phyloP scores from a whole-genome alignment of 2,113 vertebrate genomes.

The Ovibos moschatus region DNA sequence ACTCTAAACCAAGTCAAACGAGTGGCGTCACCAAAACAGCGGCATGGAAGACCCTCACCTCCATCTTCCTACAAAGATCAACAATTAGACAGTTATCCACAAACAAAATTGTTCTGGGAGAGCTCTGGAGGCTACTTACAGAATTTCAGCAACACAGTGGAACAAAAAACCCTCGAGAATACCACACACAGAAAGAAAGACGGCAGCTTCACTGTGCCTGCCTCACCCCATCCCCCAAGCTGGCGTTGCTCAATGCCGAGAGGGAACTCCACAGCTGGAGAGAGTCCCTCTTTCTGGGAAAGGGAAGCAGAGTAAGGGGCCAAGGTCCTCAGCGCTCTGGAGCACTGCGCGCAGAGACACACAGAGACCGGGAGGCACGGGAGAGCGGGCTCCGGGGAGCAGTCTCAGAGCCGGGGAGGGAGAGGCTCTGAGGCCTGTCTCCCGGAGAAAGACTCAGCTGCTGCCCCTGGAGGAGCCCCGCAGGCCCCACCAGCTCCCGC shows the following conservation, averaged over 20 bases:
- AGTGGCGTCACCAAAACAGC: not conserved
- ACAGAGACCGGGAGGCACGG: fast-evolving
- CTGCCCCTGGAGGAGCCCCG: not conserved
- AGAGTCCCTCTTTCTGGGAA: not conserved
- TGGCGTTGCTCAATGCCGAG: not conserved
- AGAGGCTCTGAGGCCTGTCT: not conserved
- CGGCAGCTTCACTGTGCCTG: not conserved
- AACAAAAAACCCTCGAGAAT: not conserved
- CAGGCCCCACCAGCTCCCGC: not conserved
- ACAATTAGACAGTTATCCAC: not conserved
- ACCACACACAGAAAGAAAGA: not conserved
- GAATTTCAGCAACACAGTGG: not conserved
- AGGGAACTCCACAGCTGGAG: not conserved
- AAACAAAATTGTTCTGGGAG: not conserved
- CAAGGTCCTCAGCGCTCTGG: not conserved
- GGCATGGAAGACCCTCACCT: not conserved
- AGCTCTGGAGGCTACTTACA: not conserved
- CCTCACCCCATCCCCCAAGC: not conserved
- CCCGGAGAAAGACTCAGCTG: not conserved
- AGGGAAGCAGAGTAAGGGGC: not conserved
- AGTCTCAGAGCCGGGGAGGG: not conserved
- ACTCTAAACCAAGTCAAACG: not conserved
- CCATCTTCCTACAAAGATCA: not conserved
- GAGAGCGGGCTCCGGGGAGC: not conserved
- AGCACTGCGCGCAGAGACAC: not conserved